phyloP scores from a whole-genome alignment of 2,888 invertebrate species.

The Galerucella nymphaeae region DNA sequence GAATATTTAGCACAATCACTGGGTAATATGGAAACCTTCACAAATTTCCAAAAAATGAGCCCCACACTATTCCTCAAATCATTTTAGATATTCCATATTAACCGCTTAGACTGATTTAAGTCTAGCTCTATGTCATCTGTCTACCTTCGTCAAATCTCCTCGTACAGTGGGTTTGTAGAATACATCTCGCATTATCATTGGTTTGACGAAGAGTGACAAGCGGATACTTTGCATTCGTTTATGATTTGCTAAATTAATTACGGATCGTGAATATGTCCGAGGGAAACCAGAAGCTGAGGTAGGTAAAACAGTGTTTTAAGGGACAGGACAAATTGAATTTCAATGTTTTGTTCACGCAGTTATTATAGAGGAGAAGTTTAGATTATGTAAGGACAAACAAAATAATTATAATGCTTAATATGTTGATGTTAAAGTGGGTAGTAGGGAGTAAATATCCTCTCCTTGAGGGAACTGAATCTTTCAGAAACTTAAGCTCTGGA shows the following conservation, averaged over 20 bases:
- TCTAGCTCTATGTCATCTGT: conserved; percentile 38
- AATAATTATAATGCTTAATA: not conserved
- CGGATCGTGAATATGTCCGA: conserved; percentile 23
- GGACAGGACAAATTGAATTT: conserved; percentile 53
- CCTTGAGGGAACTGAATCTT: too few species aligned
- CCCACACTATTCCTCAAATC: too few species aligned
- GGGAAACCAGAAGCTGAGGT: conserved; percentile 7
- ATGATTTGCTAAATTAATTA: conserved; percentile 26
- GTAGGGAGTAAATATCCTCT: too few species aligned
- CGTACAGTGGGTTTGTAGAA: conserved; percentile 42
- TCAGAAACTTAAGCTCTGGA: too few species aligned
- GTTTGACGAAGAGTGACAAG: conserved; percentile 18
- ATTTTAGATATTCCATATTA: conserved; percentile 12
- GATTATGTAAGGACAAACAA: not conserved
- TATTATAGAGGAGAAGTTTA: not conserved
- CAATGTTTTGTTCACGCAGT: conserved; percentile 46
- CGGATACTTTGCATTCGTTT: conserved; percentile 19
- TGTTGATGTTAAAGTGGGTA: too few species aligned
- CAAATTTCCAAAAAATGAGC: too few species aligned
- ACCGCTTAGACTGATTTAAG: conserved; percentile 32
- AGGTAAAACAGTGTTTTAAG: conserved; percentile 25
- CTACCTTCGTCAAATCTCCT: conserved; percentile 46
- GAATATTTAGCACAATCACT: too few species aligned
- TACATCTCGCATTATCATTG: conserved; percentile 16
- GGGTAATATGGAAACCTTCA: too few species aligned